Evolutionary conservation across 2,888 invertebrate genomes (phyloP).

Genomic region (Tachina lurida): DNA sequence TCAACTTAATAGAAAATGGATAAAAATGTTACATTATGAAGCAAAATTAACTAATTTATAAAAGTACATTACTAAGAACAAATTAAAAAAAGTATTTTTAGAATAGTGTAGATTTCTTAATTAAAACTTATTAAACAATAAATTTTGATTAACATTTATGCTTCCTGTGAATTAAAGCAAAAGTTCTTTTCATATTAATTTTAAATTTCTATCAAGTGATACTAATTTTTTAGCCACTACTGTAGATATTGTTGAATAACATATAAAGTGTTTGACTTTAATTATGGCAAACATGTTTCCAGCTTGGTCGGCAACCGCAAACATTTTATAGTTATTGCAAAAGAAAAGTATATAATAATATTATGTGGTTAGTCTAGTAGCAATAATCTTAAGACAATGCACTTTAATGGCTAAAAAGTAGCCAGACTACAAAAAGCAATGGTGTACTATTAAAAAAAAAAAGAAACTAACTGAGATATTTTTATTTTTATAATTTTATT

Average conservation of each 20-base stretch:
- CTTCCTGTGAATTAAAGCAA: no score
- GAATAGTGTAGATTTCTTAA: no score
- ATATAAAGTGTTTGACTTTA: conserved; percentile 46
- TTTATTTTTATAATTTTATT: conserved; percentile 34
- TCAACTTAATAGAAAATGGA: conserved; percentile 12
- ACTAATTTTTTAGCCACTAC: background rate
- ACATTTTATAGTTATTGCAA: conserved; percentile 52
- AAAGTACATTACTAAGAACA: no score
- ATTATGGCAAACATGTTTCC: conserved; percentile 52
- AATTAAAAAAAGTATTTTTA: no score
- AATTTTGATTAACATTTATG: no score
- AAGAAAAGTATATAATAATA: conserved; percentile 41
- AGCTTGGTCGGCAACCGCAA: conserved; percentile 33
- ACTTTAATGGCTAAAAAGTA: conserved; percentile 45
- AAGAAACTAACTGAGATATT: background rate
- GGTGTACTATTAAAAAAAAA: background rate
- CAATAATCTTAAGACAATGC: conserved; percentile 53
- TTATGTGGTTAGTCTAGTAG: conserved; percentile 58
- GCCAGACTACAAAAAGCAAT: conserved; percentile 23
- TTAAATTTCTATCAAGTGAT: background rate
- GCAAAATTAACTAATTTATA: background rate
- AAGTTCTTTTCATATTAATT: background rate
- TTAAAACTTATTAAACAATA: no score
- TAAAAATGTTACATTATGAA: conserved; percentile 10
- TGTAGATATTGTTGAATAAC: conserved; percentile 28